A percentile compares a stretch with the other conserved stretches of the same genome.
These are phyloP conservation scores for Actenoides lindsayi DNA, from an alignment of 2,113 vertebrate genomes.

Conservation along the genomic window DNA sequence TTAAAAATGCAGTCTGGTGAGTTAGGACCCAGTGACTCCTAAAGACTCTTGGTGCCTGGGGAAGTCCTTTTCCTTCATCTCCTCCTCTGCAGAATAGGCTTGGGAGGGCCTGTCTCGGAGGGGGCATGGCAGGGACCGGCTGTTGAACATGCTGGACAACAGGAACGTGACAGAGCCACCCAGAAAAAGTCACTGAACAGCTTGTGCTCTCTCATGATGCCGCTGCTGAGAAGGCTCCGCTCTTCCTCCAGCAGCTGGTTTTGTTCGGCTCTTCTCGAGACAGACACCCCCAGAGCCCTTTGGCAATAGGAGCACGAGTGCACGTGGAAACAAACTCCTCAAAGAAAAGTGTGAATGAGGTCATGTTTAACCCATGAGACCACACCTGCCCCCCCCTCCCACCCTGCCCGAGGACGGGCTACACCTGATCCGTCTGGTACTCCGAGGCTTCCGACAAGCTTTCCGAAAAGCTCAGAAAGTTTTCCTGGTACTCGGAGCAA, in stretches of 20 bases:
- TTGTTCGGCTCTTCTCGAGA: not conserved
- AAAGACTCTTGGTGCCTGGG: not conserved
- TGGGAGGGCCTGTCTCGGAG: not conserved
- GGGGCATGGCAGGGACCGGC: not conserved
- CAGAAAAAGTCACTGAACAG: not conserved
- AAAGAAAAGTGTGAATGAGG: slow-evolving; percentile 40
- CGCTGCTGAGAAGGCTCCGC: not conserved
- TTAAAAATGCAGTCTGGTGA: not conserved
- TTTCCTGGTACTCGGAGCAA: slow-evolving; percentile 80
- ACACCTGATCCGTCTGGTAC: slow-evolving; percentile 84
- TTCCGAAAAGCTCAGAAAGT: slow-evolving; percentile 77
- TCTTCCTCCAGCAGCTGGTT: not conserved
- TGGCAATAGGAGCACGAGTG: not conserved
- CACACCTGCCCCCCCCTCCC: not conserved
- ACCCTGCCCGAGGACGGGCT: not conserved
- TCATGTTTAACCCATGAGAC: slow-evolving; percentile 28
- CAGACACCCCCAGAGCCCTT: not conserved
- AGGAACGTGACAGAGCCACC: not conserved
- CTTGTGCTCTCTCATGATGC: not conserved
- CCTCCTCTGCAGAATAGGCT: not conserved
- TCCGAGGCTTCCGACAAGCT: slow-evolving; percentile 78
- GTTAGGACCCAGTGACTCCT: accelerated
- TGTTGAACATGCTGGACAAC: not conserved
- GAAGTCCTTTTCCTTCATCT: not conserved
- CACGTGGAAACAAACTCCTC: slow-evolving; percentile 32